A percentile compares a stretch with the other conserved stretches of the same genome.
Conservation (phyloP, 2,113 vertebrate genomes). For the Dromas ardeola region DNA sequence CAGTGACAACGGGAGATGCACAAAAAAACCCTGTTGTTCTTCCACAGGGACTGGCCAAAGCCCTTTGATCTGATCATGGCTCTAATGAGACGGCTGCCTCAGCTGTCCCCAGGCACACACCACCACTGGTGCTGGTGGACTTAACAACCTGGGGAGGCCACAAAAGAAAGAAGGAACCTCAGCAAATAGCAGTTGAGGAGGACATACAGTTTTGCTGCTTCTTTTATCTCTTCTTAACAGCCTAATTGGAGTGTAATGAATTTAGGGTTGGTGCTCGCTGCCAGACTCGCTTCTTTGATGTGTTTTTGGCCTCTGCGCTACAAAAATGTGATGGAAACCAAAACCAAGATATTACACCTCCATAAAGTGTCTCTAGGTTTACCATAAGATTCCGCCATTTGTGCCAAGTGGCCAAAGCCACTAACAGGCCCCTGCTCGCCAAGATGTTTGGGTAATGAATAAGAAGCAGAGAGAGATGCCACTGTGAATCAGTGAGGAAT, state of each 20-base stretch:
- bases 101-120: neutral
- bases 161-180: constrained; percentile 57
- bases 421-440: constrained; percentile 55
- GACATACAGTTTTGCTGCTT: constrained; percentile 46
- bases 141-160: constrained; percentile 1
- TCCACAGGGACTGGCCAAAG: neutral
- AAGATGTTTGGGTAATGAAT: constrained; percentile 69
- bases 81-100: constrained; percentile 15
- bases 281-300: constrained; percentile 62
- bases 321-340: constrained; percentile 58
- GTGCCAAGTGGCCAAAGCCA: constrained; percentile 71
- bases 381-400: constrained; percentile 63
- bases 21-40: neutral
- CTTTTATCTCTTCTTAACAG: constrained; percentile 68
- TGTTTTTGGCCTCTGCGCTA: constrained; percentile 57
- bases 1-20: neutral
- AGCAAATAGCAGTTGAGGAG: constrained; percentile 41
- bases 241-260: constrained; percentile 65
- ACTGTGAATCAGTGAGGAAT: constrained; percentile 56
- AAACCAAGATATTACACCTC: constrained; percentile 70
- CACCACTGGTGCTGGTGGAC: neutral
- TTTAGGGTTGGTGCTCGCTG: constrained; percentile 9
- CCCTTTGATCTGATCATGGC: neutral
- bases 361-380: constrained; percentile 70
- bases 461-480: constrained; percentile 61